Conservation (phyloP, 2,888 invertebrate species). For the Drosophila recens region DNA sequence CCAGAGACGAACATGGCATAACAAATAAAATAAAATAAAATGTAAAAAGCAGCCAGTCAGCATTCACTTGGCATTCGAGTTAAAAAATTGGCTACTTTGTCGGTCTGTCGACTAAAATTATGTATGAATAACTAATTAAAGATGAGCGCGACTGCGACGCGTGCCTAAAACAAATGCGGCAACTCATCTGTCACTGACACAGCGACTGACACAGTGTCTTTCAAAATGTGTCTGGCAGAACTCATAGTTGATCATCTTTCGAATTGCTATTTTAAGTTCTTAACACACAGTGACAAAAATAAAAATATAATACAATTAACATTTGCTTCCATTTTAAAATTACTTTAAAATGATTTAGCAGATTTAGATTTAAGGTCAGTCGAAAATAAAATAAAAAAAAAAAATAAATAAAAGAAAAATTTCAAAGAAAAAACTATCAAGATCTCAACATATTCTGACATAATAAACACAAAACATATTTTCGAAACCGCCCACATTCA, state of each 20-base stretch:
- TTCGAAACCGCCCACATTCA: no score
- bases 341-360: no score
- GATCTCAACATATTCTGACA: no score
- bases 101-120: slow-evolving; percentile 39
- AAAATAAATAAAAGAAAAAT: no score
- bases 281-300: no score
- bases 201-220: slow-evolving; percentile 14
- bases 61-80: slow-evolving; percentile 33
- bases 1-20: slow-evolving; percentile 35
- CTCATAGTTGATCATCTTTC: slow-evolving; percentile 3
- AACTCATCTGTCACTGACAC: slow-evolving; percentile 53
- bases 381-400: no score
- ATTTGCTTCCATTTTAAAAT: no score
- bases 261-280: background rate
- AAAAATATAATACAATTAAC: no score
- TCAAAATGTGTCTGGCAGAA: background rate
- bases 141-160: slow-evolving; percentile 30
- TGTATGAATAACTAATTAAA: slow-evolving; percentile 75
- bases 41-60: slow-evolving; percentile 7
- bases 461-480: no score
- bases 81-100: slow-evolving; percentile 35
- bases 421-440: no score
- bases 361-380: no score
- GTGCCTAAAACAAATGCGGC: slow-evolving; percentile 62
- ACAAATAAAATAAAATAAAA: slow-evolving; percentile 9